Evolutionary conservation across 2,888 invertebrate genomes (phyloP).

Genomic region (Electrophaes corylata): DNA sequence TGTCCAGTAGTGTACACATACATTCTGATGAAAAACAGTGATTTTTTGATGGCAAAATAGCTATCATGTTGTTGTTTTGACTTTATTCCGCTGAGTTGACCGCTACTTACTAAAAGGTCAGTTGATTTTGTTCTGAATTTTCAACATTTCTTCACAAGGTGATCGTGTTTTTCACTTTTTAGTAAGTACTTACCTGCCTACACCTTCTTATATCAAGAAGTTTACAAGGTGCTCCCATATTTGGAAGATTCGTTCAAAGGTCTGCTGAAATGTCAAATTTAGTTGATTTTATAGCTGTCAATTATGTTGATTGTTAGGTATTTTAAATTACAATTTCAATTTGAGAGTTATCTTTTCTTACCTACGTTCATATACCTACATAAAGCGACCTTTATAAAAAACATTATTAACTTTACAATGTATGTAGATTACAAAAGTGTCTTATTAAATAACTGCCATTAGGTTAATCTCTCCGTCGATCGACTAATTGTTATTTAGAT

Average conservation of each 20-base stretch:
- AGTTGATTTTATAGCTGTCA: background rate
- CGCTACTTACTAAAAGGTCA: too few species aligned
- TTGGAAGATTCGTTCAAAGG: conserved; percentile 12
- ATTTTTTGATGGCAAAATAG: too few species aligned
- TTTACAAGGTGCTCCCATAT: conserved; percentile 15
- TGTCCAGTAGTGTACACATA: too few species aligned
- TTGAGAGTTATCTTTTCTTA: too few species aligned
- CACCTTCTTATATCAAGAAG: conserved; percentile 7
- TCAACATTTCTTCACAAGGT: conserved; percentile 8
- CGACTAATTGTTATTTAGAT: background rate
- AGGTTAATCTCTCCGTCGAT: background rate
- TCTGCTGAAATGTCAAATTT: conserved; percentile 9
- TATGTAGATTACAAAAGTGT: too few species aligned
- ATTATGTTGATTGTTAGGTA: conserved; percentile 3
- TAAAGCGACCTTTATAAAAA: too few species aligned
- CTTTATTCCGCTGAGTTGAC: too few species aligned
- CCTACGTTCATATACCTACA: too few species aligned
- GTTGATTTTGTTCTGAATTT: background rate
- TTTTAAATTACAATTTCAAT: too few species aligned
- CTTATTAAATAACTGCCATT: background rate
- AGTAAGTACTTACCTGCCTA: background rate
- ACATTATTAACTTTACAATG: too few species aligned
- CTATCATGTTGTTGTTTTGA: too few species aligned
- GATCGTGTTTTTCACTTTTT: conserved; percentile 12
- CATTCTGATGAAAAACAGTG: too few species aligned